Evolutionary conservation across 1,140 invertebrate species (phyloP).

Genomic region (Sitophilus oryzae): DNA sequence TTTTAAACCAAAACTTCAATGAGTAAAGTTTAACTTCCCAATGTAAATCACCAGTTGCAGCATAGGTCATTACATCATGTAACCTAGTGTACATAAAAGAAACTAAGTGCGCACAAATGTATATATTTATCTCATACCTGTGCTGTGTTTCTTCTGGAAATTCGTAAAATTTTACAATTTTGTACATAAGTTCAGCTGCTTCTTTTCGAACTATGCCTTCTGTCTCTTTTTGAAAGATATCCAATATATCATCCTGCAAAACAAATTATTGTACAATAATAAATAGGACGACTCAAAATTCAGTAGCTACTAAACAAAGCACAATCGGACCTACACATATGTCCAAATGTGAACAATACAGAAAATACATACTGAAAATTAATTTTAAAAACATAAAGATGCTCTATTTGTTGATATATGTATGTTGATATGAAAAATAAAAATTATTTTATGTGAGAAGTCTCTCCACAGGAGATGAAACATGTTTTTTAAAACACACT

Average conservation of each 20-base stretch:
- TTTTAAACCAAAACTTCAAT: conserved; percentile 63
- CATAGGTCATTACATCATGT: conserved; percentile 55
- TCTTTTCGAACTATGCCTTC: conserved; percentile 71
- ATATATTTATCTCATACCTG: not conserved
- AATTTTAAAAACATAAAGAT: no score
- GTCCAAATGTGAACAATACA: not conserved
- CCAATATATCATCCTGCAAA: conserved; percentile 57
- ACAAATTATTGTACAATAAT: conserved; percentile 11
- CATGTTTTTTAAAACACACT: no score
- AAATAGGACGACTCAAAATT: not conserved
- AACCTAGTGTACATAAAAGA: conserved; percentile 40
- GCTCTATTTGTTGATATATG: no score
- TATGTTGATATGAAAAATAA: no score
- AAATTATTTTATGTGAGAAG: no score
- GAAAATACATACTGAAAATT: no score
- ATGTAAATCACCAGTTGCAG: conserved; percentile 63
- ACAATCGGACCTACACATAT: no score
- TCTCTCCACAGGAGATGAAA: no score
- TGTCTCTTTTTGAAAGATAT: conserved; percentile 58
- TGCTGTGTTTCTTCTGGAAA: conserved; percentile 46
- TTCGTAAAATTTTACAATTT: conserved; percentile 59
- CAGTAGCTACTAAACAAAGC: no score
- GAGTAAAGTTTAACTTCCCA: conserved; percentile 72
- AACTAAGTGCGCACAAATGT: not conserved
- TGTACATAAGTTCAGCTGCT: conserved; percentile 57